phyloP scores from a whole-genome alignment of 2,797 vertebrate genomes.

The Iguana delicatissima region DNA sequence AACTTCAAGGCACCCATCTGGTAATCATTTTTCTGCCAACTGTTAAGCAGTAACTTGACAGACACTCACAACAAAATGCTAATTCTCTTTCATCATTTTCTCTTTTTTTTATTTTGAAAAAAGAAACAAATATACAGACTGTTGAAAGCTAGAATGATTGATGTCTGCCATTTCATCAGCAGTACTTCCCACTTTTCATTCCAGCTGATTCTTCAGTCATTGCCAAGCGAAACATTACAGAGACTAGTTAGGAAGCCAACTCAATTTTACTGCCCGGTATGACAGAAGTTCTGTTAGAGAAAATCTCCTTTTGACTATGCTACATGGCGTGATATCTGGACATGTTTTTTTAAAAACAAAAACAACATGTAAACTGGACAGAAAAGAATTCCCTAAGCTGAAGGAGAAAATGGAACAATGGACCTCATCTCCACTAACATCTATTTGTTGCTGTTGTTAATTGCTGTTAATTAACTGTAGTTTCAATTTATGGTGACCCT shows the following conservation, averaged over 20 bases:
- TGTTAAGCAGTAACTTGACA: constrained; percentile 56
- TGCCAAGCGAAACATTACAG: constrained; percentile 56
- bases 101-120: constrained; percentile 3
- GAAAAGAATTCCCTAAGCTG: neutral
- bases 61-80: constrained; percentile 55
- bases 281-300: constrained; percentile 8
- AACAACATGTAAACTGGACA: neutral
- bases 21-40: constrained; percentile 65
- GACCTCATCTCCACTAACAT: constrained; percentile 20
- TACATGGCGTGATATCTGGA: neutral
- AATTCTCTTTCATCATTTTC: constrained; percentile 58
- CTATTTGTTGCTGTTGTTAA: neutral
- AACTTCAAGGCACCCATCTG: constrained; percentile 76
- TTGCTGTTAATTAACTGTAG: too few relatives aligned
- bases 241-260: constrained; percentile 52
- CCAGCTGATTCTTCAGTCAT: constrained; percentile 55
- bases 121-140: constrained; percentile 48
- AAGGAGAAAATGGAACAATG: neutral
- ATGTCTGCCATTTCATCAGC: constrained; percentile 57
- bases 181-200: constrained; percentile 46
- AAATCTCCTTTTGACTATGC: constrained; percentile 21
- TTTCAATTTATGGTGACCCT: too few relatives aligned
- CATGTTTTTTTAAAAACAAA: neutral
- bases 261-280: neutral
- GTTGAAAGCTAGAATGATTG: constrained; percentile 65